phyloP scores from a whole-genome alignment of 2,888 invertebrate genomes.

The Tribolium freemani region DNA sequence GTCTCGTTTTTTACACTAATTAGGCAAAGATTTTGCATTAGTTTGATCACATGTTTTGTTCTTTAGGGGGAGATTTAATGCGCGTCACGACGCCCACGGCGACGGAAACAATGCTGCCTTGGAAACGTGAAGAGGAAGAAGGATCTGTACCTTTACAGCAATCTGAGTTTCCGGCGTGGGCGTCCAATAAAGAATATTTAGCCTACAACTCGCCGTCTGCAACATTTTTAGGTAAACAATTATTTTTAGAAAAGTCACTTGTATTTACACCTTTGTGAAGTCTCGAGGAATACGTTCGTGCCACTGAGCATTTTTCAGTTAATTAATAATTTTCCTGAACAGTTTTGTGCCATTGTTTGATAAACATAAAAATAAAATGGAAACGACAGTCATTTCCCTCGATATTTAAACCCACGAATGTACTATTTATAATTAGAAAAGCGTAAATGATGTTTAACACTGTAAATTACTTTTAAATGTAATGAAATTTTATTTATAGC shows the following conservation, averaged over 20 bases:
- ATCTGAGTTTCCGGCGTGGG: constrained; percentile 95
- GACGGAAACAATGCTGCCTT: constrained; percentile 91
- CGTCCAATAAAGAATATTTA: constrained; percentile 93
- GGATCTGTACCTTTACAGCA: constrained; percentile 74
- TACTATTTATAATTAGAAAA: neutral
- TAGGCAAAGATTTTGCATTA: neutral
- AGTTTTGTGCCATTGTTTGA: too few relatives aligned
- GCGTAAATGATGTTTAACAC: neutral
- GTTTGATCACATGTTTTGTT: neutral
- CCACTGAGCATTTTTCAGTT: neutral
- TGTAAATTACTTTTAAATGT: neutral
- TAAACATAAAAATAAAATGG: neutral
- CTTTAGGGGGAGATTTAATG: constrained; percentile 74
- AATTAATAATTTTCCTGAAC: too few relatives aligned
- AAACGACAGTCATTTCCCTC: neutral
- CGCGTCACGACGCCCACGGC: constrained; percentile 90
- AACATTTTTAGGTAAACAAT: constrained; percentile 84
- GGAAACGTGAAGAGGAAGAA: constrained; percentile 88
- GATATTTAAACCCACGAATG: neutral
- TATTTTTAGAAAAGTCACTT: neutral
- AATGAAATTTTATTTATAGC: neutral
- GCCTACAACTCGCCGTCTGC: constrained; percentile 93
- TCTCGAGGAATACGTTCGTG: neutral
- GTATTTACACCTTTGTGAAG: neutral
- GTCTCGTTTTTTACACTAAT: neutral